Base-by-base conservation (phyloP, 2,888 invertebrate species). In the Gonocerus acuteangulatus region DNA sequence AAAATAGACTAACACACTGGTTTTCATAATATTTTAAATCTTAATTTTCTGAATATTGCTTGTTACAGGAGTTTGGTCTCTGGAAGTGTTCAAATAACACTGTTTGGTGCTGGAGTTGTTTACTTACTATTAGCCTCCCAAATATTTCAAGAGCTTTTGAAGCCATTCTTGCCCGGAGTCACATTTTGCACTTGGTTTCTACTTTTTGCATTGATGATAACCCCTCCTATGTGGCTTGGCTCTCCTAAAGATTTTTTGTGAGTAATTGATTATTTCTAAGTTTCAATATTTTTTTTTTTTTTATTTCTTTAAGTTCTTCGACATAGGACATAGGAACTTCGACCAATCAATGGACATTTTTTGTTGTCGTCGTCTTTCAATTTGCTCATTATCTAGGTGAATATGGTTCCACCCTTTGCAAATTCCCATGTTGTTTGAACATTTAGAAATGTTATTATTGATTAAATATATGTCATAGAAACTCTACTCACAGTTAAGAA, bases 211-310 rank as follows among this genome's bases (percentile, higher is more conserved):
- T 75, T 75, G 0, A 71, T 77, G 0, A 76, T 86, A 68, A 78
- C 80, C 9, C 84, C 85, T 0, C 73, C 82, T 1, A 78, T 82
- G 71, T 83, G 84, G 77, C 77, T 84, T 16, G 84, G 83, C 23
- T 80, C 84, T 0, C 85, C 86, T 0, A 85, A 83, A 70, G 85
- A 87, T 71, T 85, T 86, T 71, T 79, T 83, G 86, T 85, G 72
- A 79, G 49, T 49, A 21, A n/a, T n/a, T n/a, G n/a, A n/a, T n/a
- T n/a, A n/a, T n/a, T n/a, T n/a, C 7, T 11, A 44, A 78, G 73
- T 7, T 48, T 6, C 16, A n/a, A 45, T 11, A n/a, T 15, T 45
- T n/a, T 45, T 45, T 11, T 34, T 34, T 9, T 34, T 34, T 11
- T 34, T 34, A 11, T 11, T 34, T 34, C 11, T 34, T 11, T 34